Percentiles rank a stretch among this genome's conserved stretches.
phyloP scores from a whole-genome alignment of 1,140 invertebrate species.

The Pseudachorutes palmiensis region DNA sequence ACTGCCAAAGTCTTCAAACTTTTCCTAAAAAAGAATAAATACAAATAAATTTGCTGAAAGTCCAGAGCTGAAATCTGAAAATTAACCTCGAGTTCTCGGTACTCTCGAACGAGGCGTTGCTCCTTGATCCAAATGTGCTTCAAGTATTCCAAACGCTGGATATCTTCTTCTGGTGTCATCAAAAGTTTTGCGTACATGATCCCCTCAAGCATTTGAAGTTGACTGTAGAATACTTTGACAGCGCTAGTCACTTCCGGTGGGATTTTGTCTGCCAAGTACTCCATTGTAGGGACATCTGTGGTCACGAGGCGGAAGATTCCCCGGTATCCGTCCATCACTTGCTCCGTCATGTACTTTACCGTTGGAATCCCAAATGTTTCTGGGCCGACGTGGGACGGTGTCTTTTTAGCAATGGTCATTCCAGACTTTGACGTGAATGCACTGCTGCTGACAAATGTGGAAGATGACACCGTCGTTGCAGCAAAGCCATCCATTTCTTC shows the following conservation, averaged over 20 bases:
- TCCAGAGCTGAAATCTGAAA: not conserved
- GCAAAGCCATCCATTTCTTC: not conserved
- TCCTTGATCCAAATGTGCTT: slow-evolving; percentile 20
- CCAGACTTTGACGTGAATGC: not conserved
- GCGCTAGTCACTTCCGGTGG: slow-evolving; percentile 17
- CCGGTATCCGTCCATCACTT: slow-evolving; percentile 3
- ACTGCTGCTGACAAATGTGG: not conserved
- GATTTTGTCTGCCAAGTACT: not conserved
- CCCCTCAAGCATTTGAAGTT: slow-evolving; percentile 14
- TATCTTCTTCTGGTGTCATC: slow-evolving; percentile 17
- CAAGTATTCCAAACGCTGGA: slow-evolving; percentile 6
- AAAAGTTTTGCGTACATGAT: slow-evolving; percentile 16
- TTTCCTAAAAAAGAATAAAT: slow-evolving; percentile 8
- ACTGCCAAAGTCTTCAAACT: not conserved
- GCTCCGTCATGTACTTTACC: slow-evolving; percentile 1
- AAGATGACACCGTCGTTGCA: not conserved
- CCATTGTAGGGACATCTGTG: not conserved
- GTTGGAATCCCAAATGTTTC: slow-evolving; percentile 11
- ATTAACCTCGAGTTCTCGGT: slow-evolving; percentile 1
- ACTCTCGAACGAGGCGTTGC: not conserved
- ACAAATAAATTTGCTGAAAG: slow-evolving; percentile 12
- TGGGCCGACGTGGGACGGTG: slow-evolving; percentile 13
- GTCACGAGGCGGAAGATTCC: slow-evolving; percentile 12
- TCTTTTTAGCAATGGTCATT: not conserved
- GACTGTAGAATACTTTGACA: slow-evolving; percentile 13